Base-by-base conservation (phyloP, 2,888 invertebrate species). In the Gandaritis pyraliata region DNA sequence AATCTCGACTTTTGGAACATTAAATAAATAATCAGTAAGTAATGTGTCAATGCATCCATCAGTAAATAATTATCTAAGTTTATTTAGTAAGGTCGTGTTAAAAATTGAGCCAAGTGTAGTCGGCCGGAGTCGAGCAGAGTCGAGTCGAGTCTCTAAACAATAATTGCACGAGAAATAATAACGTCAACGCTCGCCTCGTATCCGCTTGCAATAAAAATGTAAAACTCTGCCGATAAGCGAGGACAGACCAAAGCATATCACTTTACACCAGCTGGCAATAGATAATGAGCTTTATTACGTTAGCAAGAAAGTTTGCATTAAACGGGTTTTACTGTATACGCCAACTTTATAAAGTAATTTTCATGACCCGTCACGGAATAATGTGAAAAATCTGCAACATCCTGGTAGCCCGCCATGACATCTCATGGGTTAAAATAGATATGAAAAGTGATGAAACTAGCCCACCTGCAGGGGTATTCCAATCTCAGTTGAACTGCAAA, bases 151-250 rank as follows among this genome's bases (percentile, higher is more conserved):
- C 83, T 87, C 87, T 88, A 88, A 88, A 87, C 90, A 90, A 89
- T 91, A 90, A 91, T 90, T 89, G 88, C 85, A 79, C 83, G 85
- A 88, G 89, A 88, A 90, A 90, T 88, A 91, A 90, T 88, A 90
- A 88, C 86, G 87, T 83, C 86, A 81, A 80, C 82, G 81, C 86
- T 85, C 85, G 82, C 88, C 74, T 85, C 84, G 88, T 90, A 90
- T 90, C 91, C 90, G 91, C 84, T 89, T 81, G 90, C 89, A 91
- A 90, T 91, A 91, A 90, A 92, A 91, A 92, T 92, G 91, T 90
- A 90, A 92, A 92, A 88, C 87, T 87, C 81, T 78, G 77, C 87
- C 88, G 91, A 92, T 92, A 92, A 91, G 90, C 88, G 86, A 77
- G 83, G 78, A 79, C 85, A 85, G 5, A 33, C 33, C 8, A 5